Percentiles rank a stretch among this genome's conserved stretches.
Conservation (phyloP, 2,113 vertebrate genomes). For the Bufo gargarizans region DNA sequence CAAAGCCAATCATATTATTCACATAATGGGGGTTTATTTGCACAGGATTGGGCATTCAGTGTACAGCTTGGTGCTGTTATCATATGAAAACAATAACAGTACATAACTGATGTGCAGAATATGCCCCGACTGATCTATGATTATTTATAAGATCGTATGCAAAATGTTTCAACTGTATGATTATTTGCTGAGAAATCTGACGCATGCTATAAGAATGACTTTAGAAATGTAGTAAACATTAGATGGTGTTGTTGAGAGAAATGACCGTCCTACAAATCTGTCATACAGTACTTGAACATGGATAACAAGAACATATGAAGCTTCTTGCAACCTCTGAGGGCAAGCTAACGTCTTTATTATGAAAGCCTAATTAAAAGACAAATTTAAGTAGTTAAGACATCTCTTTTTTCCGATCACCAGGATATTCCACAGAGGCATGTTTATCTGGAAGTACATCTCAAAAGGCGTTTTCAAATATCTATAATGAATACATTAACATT, state of each 20-base stretch:
- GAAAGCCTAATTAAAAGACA: constrained; percentile 29
- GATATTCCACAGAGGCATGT: not conserved
- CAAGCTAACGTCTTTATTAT: constrained; percentile 26
- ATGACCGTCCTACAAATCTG: constrained; percentile 8
- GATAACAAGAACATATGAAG: not conserved
- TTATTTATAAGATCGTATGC: not conserved
- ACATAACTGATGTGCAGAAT: not conserved
- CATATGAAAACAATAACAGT: not conserved
- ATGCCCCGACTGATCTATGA: too few relatives aligned
- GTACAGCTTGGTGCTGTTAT: not conserved
- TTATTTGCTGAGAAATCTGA: not conserved
- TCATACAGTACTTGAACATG: constrained; percentile 12
- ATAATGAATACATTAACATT: constrained; percentile 52
- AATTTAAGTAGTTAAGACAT: constrained; percentile 9
- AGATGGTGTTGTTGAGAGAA: not conserved
- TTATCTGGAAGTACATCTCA: constrained; percentile 41
- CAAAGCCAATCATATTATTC: not conserved
- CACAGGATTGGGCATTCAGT: not conserved
- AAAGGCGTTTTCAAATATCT: constrained; percentile 43
- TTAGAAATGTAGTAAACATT: not conserved
- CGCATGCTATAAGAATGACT: not conserved
- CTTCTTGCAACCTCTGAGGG: not conserved
- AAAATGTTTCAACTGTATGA: not conserved
- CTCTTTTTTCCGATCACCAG: constrained; percentile 1
- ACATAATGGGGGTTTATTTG: not conserved